These are phyloP conservation scores for Yponomeuta evonymella DNA, from an alignment of 2,888 invertebrate genomes.

Conservation along the genomic window DNA sequence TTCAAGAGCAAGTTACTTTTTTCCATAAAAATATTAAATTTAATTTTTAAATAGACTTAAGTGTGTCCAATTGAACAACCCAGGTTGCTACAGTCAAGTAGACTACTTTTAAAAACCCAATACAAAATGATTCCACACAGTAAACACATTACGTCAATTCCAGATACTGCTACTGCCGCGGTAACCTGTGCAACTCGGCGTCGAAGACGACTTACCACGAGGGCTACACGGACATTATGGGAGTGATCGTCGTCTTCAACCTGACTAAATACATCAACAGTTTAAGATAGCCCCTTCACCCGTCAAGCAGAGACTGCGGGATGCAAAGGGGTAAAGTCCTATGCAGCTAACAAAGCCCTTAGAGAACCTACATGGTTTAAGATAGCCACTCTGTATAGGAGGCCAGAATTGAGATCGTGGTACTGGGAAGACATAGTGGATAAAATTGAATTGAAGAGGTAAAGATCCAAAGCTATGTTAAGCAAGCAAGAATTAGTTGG, in stretches of 20 bases:
- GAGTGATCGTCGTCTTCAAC: conserved; percentile 78
- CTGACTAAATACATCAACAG: conserved; percentile 77
- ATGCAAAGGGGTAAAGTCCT: too few species aligned
- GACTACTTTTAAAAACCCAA: too few species aligned
- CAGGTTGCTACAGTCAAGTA: too few species aligned
- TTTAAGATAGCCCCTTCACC: conserved; percentile 39
- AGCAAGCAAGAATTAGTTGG: too few species aligned
- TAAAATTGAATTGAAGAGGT: too few species aligned
- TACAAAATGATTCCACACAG: neutral
- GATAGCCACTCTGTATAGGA: too few species aligned
- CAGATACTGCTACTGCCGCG: conserved; percentile 85
- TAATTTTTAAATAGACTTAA: neutral
- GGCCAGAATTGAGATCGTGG: too few species aligned
- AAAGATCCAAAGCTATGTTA: too few species aligned
- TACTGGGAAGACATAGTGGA: too few species aligned
- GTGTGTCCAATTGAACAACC: neutral
- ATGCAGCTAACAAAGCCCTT: too few species aligned
- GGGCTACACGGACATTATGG: conserved; percentile 77
- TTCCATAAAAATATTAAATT: neutral
- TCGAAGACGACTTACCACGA: conserved; percentile 62
- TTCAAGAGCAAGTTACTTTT: too few species aligned
- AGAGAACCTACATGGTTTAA: too few species aligned
- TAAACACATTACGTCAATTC: neutral
- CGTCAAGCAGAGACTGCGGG: neutral
- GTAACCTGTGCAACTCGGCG: conserved; percentile 82